Evolutionary conservation across 2,113 vertebrate genomes (phyloP), one percentile per base, ranked within the genome.

Genomic region (Psilopogon haemacephalus): DNA sequence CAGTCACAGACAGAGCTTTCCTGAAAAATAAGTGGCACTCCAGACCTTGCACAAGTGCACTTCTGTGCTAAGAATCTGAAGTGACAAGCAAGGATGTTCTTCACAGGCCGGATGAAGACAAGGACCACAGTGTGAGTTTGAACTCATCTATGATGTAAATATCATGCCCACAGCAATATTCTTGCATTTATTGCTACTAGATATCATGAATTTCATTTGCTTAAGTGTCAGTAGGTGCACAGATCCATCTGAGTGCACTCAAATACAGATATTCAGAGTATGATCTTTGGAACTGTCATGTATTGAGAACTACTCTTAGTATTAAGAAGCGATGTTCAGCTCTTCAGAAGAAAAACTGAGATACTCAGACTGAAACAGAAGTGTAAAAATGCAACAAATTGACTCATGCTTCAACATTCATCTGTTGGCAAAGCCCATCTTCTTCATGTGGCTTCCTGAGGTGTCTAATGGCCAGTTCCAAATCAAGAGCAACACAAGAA

Each of bases 361-460:
- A 9, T 6, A 21, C 54, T 64, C 0, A 0, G 24, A 35, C 21
- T 46, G 44, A 84, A 76, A 18, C 0, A 1, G 4, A 72, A 50
- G 11, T 6, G 19, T 24, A 64, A 38, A 59, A 64, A 35, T 60
- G 21, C 15, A 50, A 68, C 5, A 52, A 76, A 72, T 1, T 17
- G 24, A 52, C 5, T 33, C 40, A 9, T 35, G 13, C 15, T 70
- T 55, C 83, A 48, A 15, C 15, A n/a, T 5, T 6, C 8, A 12
- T 42, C 59, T 89, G 27, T 30, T 38, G 58, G 46, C 78, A 81
- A 42, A 74, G 52, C 16, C 50, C 28, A 11, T n/a, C 64, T 17
- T 5, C 1, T 50, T 77, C 16, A 38, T 15, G 17, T 19, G 0
- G 0, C 35, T 62, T 46, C 32, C 56, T 2, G 2, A 82, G 27